Base-by-base conservation (phyloP, 2,888 invertebrate genomes). In the Athalia rosae region DNA sequence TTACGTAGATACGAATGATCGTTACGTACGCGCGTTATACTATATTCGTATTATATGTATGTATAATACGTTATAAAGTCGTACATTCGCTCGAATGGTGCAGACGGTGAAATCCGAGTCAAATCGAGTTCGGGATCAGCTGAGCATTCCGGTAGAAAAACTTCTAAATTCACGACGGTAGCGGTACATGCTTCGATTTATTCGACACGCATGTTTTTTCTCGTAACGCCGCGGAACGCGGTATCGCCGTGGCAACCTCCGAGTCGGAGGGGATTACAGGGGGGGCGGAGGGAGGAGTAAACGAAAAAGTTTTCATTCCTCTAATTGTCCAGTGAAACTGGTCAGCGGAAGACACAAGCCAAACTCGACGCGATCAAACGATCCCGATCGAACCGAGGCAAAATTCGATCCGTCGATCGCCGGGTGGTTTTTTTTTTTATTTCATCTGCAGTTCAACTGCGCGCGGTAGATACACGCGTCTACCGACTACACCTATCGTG, bases 161-260 rank as follows among this genome's bases (percentile, higher is more conserved):
- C 48, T 67, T 9, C 48, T 28, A 67, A 67, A 48, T 67, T 41
- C 6, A 50, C 67, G 53, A 62, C 41, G 48, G 15, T 48, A n/a
- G 48, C n/a, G 47, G 8, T n/a, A 15, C 9, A 28, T 9, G 45
- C 41, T 71, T 71, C 13, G 43, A 71, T 58, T 71, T 71, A 71
- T 71, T 45, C 69, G 56, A 71, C 41, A 71, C 69, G 56, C 69
- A 58, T 13, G 53, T 56, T 43, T 56, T 56, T 6, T 56, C 50
- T 50, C 45, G n/a, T 28, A 66, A 66, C 64, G 64, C 45, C 8
- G n/a, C 47, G 64, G 64, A 13, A 43, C 62, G 28, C 28, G 28
- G 28, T 28, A 28, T n/a, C 28, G 28, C 28, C 28, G 28, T 28
- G 28, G 28, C 28, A 28, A 28, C 28, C 28, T 28, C 28, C 28